Conservation (phyloP, 2,888 invertebrate genomes). For the Mythimna pallens region DNA sequence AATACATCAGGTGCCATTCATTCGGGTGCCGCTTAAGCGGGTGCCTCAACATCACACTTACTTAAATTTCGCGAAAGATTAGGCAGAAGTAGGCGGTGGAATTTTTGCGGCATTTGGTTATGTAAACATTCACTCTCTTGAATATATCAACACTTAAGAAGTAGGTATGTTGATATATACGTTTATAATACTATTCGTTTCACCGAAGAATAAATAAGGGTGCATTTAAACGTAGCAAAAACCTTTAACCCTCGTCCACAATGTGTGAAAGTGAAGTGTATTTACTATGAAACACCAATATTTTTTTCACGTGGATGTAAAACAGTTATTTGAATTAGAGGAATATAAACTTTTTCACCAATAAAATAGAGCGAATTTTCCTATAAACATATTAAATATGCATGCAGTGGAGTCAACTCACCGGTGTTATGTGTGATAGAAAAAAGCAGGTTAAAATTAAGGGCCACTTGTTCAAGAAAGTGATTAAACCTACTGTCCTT, state of each 20-base stretch:
- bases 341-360: not conserved
- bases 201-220: slow-evolving; percentile 42
- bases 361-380: not conserved
- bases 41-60: not conserved
- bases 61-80: not conserved
- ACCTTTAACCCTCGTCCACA: not conserved
- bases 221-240: slow-evolving; percentile 2
- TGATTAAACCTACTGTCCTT: too few relatives aligned
- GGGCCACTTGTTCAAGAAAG: too few relatives aligned
- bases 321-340: not conserved
- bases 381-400: not conserved
- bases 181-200: slow-evolving; percentile 55
- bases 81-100: not conserved
- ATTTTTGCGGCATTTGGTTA: slow-evolving; percentile 13
- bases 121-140: slow-evolving; percentile 8
- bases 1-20: too few relatives aligned
- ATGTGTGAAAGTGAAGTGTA: not conserved
- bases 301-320: not conserved
- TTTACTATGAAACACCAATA: not conserved
- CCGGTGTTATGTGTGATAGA: too few relatives aligned
- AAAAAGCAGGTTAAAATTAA: too few relatives aligned
- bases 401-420: too few relatives aligned
- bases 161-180: slow-evolving; percentile 11
- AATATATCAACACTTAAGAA: slow-evolving; percentile 41
- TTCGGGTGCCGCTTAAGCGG: too few relatives aligned